Percentiles rank a stretch among this genome's conserved stretches.
These are phyloP conservation scores for Zoroaster sp. DNA, from an alignment of 53 echinoderm and acorn worm genomes.

Conservation along the genomic window DNA sequence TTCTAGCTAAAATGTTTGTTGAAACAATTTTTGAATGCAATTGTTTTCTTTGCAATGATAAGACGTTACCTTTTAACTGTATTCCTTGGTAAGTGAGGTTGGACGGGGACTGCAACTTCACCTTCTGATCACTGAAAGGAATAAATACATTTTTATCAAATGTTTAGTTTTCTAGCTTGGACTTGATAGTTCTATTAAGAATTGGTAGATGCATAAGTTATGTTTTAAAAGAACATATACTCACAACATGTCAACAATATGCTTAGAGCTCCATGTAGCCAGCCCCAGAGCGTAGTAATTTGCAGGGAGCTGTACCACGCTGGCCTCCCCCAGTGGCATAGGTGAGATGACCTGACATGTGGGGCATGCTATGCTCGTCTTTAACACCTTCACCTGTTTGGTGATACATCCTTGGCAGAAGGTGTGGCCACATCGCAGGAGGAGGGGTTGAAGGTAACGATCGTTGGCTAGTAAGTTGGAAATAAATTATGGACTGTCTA, in stretches of 20 bases:
- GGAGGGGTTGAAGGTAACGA: slow-evolving; percentile 59
- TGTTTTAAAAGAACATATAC: neutral
- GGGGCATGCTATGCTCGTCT: slow-evolving; percentile 79
- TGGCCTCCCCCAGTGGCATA: slow-evolving; percentile 73
- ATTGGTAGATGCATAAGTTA: neutral
- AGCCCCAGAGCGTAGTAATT: slow-evolving; percentile 82
- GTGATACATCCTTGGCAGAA: slow-evolving; percentile 81
- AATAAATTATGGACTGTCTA: neutral
- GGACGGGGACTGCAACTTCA: slow-evolving; percentile 29
- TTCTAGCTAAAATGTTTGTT: no score
- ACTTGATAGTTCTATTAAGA: neutral
- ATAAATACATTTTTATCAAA: neutral
- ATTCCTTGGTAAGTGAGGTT: slow-evolving; percentile 45
- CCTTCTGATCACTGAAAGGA: slow-evolving; percentile 58
- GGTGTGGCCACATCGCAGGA: slow-evolving; percentile 85
- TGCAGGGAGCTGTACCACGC: slow-evolving; percentile 65
- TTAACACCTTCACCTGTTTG: slow-evolving; percentile 65
- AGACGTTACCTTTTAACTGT: slow-evolving; percentile 46
- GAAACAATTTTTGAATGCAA: no score
- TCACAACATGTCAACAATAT: slow-evolving; percentile 44
- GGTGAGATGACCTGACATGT: slow-evolving; percentile 82
- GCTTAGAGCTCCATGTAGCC: slow-evolving; percentile 64
- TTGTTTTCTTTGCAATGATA: neutral
- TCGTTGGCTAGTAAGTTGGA: neutral
- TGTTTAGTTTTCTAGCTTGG: neutral